Percentiles rank a stretch among this genome's conserved stretches.
phyloP scores from a whole-genome alignment of 1,140 invertebrate species.

The Cotesia vestalis region DNA sequence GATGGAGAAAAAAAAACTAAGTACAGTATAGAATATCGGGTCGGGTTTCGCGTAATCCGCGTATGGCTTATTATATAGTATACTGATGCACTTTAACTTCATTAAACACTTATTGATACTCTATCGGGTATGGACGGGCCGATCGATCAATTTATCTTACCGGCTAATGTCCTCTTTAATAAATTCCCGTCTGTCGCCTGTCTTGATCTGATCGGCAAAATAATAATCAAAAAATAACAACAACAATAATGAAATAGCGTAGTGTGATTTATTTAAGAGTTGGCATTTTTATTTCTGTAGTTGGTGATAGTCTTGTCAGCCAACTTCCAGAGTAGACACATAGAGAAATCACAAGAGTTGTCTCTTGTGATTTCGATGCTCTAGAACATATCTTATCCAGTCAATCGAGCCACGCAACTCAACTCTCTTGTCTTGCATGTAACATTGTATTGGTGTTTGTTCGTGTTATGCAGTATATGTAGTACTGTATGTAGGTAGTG shows the following conservation, averaged over 20 bases:
- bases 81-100: conserved; percentile 33
- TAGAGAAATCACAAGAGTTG: neutral
- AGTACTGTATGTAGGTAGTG: too few species aligned
- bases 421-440: neutral
- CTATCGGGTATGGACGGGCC: neutral
- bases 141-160: conserved; percentile 35
- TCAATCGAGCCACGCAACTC: neutral
- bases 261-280: too few species aligned
- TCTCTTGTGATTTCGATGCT: conserved; percentile 20
- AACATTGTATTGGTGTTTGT: too few species aligned
- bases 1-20: conserved; percentile 4
- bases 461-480: too few species aligned
- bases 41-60: conserved; percentile 37
- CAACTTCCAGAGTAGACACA: neutral
- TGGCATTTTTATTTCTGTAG: neutral
- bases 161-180: conserved; percentile 19
- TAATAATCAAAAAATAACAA: neutral
- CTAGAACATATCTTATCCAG: neutral
- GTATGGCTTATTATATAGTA: neutral
- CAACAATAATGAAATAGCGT: neutral
- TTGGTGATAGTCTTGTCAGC: neutral
- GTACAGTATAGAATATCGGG: conserved; percentile 24
- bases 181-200: neutral
- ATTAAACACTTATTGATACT: conserved; percentile 25
- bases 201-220: neutral